These are phyloP conservation scores for Lutjanus erythropterus DNA, from an alignment of 2,113 vertebrate genomes.

Conservation along the genomic window DNA sequence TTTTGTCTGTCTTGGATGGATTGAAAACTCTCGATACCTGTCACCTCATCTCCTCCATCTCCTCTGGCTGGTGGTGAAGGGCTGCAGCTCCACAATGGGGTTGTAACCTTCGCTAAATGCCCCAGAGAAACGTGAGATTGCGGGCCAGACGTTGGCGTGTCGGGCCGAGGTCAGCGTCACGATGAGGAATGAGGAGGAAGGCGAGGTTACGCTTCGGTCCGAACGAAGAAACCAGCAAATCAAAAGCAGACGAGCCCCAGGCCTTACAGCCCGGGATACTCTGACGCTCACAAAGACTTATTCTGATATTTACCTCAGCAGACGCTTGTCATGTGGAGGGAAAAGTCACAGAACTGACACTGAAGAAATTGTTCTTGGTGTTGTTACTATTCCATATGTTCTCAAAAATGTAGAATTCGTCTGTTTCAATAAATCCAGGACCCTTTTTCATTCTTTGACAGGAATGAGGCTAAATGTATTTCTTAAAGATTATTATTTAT, in stretches of 20 bases:
- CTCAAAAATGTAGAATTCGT: no score
- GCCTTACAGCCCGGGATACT: not conserved
- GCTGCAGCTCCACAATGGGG: constrained; percentile 3
- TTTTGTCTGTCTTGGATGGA: not conserved
- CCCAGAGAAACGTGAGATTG: constrained; percentile 23
- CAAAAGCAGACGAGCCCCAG: constrained; percentile 3
- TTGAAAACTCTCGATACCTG: not conserved
- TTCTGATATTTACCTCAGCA: not conserved
- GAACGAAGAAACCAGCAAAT: constrained; percentile 15
- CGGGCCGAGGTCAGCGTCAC: constrained; percentile 9
- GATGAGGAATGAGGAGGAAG: constrained; percentile 47
- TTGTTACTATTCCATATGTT: not conserved
- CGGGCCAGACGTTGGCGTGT: not conserved
- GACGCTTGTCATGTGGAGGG: not conserved
- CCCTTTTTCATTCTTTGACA: not conserved
- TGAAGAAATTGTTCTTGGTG: not conserved
- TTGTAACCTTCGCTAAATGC: constrained; percentile 31
- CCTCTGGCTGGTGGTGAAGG: not conserved
- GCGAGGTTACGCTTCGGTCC: not conserved
- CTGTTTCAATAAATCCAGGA: not conserved
- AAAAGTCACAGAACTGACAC: not conserved
- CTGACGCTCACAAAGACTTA: no score
- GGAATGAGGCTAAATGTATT: not conserved
- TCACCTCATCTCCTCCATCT: not conserved
- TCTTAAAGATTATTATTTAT: not conserved